These are phyloP conservation scores for Candidula unifasciata DNA, from an alignment of 2,888 invertebrate genomes.

Conservation along the genomic window DNA sequence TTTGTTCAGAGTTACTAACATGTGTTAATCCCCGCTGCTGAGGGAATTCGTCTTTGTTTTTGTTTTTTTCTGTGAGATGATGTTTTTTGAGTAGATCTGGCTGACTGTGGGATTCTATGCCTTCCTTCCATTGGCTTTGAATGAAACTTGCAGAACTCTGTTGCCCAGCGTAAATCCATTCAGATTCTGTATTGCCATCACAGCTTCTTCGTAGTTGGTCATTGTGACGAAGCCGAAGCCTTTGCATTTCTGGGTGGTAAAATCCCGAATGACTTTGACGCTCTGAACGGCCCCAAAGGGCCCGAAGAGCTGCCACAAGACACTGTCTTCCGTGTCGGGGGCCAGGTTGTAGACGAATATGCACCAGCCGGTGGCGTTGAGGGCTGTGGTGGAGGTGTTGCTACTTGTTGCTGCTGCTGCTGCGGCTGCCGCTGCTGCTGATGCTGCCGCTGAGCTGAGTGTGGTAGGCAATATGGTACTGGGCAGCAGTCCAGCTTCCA, in stretches of 20 bases:
- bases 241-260: constrained; percentile 97
- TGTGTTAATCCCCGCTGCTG: background rate
- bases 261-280: constrained; percentile 96
- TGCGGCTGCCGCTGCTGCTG: constrained; percentile 42
- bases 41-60: background rate
- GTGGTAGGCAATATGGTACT: constrained; percentile 63
- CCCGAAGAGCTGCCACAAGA: constrained; percentile 95
- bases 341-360: constrained; percentile 95
- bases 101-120: constrained; percentile 79
- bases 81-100: background rate
- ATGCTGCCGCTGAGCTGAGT: constrained; percentile 48
- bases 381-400: constrained; percentile 62
- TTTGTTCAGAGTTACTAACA: constrained; percentile 11
- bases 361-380: constrained; percentile 85
- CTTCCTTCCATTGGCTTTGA: constrained; percentile 85
- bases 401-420: constrained; percentile 57
- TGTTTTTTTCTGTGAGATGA: background rate
- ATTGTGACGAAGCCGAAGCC: constrained; percentile 99
- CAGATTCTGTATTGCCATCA: constrained; percentile 95
- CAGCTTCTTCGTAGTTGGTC: constrained; percentile 98
- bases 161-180: constrained; percentile 97
- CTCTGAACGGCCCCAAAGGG: constrained; percentile 98
- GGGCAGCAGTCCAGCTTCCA: constrained; percentile 73
- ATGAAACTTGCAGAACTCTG: constrained; percentile 96
- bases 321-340: constrained; percentile 93